Conservation (phyloP, 2,888 invertebrate genomes). For the Temnothorax rugatulus region DNA sequence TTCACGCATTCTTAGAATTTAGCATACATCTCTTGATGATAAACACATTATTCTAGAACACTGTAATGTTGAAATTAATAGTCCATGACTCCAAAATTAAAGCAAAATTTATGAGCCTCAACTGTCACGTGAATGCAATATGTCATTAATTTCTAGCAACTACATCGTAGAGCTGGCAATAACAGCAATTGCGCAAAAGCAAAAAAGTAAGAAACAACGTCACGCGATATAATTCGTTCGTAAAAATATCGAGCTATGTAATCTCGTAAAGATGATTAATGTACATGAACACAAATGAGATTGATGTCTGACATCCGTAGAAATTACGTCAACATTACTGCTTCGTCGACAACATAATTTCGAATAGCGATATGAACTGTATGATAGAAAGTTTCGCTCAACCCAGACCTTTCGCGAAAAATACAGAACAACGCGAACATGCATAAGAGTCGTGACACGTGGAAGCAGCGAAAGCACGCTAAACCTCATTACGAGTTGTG, state of each 20-base stretch:
- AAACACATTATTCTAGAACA: slow-evolving; percentile 19
- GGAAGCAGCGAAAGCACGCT: slow-evolving; percentile 34
- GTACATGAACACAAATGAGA: slow-evolving; percentile 8
- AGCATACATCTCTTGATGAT: background rate
- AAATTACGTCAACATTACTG: background rate
- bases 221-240: slow-evolving; percentile 30
- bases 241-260: background rate
- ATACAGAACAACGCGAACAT: slow-evolving; percentile 37
- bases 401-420: slow-evolving; percentile 26
- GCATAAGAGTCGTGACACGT: slow-evolving; percentile 61
- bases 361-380: background rate
- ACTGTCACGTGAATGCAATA: slow-evolving; percentile 24
- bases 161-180: background rate
- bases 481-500: slow-evolving; percentile 62
- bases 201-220: slow-evolving; percentile 16
- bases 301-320: background rate
- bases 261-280: slow-evolving; percentile 22
- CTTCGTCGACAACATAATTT: slow-evolving; percentile 30
- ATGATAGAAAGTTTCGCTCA: slow-evolving; percentile 15
- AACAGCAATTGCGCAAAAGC: background rate
- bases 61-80: slow-evolving; percentile 32
- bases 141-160: slow-evolving; percentile 35
- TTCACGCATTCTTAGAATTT: background rate
- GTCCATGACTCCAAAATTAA: slow-evolving; percentile 33
- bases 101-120: slow-evolving; percentile 41